A percentile compares a stretch with the other conserved stretches of the same genome.
phyloP scores from a whole-genome alignment of 2,888 invertebrate species.

The Tetragonisca angustula region DNA sequence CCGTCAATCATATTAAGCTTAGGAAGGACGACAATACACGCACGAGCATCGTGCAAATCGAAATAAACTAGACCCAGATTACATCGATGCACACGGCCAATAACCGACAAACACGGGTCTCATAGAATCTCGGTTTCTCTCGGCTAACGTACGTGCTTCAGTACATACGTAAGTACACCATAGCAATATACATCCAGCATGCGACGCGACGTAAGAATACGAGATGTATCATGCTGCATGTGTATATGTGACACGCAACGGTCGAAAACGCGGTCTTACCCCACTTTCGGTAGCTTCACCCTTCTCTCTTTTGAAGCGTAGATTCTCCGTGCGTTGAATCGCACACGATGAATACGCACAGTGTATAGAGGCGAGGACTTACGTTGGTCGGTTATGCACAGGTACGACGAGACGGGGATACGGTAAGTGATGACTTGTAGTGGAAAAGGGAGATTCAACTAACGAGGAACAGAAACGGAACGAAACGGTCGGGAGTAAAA shows the following conservation, averaged over 20 bases:
- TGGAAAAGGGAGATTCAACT: conserved; percentile 37
- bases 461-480: conserved; percentile 11
- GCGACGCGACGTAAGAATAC: conserved; percentile 10
- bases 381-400: conserved; percentile 22
- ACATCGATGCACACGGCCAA: background rate
- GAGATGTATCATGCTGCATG: conserved; percentile 21
- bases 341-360: conserved; percentile 46
- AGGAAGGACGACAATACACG: background rate
- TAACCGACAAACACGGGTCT: background rate
- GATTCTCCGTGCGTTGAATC: conserved; percentile 39
- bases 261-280: conserved; percentile 31
- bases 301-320: conserved; percentile 6
- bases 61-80: conserved; percentile 21
- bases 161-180: background rate
- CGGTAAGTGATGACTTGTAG: conserved; percentile 50
- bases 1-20: background rate
- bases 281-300: conserved; percentile 57
- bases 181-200: conserved; percentile 4
- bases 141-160: background rate
- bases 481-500: conserved; percentile 1
- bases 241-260: conserved; percentile 19
- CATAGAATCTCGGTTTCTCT: background rate
- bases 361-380: conserved; percentile 12
- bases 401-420: conserved; percentile 14
- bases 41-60: background rate